These are phyloP conservation scores for Eupeodes corollae DNA, from an alignment of 1,140 invertebrate genomes.

Conservation along the genomic window DNA sequence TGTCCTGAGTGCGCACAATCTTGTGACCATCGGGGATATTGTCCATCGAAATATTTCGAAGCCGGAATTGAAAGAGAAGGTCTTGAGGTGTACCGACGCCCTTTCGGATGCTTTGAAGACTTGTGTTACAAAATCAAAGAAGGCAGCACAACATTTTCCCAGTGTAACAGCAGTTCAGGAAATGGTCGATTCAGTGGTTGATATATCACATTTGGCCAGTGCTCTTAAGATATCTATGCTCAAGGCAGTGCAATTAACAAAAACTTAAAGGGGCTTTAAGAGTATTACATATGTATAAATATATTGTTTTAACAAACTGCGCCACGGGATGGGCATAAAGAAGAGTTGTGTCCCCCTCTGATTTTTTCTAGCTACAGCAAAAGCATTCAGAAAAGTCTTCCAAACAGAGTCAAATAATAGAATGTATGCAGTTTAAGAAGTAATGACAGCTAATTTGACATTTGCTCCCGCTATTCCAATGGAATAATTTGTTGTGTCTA, in stretches of 20 bases:
- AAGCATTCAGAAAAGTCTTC: no score
- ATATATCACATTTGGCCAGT: slow-evolving; percentile 65
- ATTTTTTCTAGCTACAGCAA: no score
- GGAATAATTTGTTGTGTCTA: no score
- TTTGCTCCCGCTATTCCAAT: no score
- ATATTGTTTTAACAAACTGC: no score
- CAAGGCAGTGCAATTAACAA: slow-evolving; percentile 37
- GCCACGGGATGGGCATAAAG: no score
- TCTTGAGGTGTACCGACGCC: slow-evolving; percentile 68
- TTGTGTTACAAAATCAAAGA: slow-evolving; percentile 79
- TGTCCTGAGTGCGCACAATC: slow-evolving; percentile 79
- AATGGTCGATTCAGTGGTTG: slow-evolving; percentile 83
- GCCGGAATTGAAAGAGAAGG: slow-evolving; percentile 56
- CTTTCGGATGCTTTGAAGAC: slow-evolving; percentile 73
- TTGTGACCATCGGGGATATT: slow-evolving; percentile 88
- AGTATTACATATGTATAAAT: no score
- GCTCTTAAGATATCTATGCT: slow-evolving; percentile 60
- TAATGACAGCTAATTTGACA: no score
- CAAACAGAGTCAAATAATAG: no score
- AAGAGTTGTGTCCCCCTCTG: no score
- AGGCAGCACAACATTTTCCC: slow-evolving; percentile 80
- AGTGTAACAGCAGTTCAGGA: slow-evolving; percentile 80
- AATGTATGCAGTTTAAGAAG: no score
- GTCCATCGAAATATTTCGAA: slow-evolving; percentile 69
- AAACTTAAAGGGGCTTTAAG: no score